phyloP scores from a whole-genome alignment of 2,888 invertebrate genomes.

The Phania funesta region DNA sequence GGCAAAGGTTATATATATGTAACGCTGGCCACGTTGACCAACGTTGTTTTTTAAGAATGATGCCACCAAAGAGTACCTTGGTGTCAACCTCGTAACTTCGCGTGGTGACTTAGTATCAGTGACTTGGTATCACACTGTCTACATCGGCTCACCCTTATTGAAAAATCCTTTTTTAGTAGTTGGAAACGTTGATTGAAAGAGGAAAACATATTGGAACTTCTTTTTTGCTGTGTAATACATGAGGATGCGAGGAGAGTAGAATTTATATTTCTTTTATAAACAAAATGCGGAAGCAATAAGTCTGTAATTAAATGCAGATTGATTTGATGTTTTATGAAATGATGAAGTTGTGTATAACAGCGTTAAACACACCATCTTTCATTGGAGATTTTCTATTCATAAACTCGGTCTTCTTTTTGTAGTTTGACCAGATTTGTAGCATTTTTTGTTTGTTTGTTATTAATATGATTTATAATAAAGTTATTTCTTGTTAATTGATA shows the following conservation, averaged over 20 bases:
- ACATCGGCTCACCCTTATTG: too few relatives aligned
- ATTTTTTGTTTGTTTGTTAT: constrained; percentile 16
- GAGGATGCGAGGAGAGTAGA: not conserved
- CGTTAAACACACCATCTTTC: constrained; percentile 35
- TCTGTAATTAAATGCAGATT: constrained; percentile 66
- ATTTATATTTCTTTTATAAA: constrained; percentile 30
- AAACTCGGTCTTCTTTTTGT: not conserved
- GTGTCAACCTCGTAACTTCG: too few relatives aligned
- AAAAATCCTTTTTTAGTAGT: too few relatives aligned
- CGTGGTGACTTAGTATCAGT: too few relatives aligned
- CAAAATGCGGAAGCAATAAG: constrained; percentile 64
- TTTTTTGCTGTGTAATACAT: not conserved
- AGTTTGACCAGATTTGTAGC: not conserved
- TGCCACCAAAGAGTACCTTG: too few relatives aligned
- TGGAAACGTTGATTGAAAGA: not conserved
- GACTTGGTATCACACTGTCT: too few relatives aligned
- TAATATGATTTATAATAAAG: constrained; percentile 31
- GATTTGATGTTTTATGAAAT: constrained; percentile 45
- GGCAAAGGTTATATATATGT: too few relatives aligned
- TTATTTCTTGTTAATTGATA: constrained; percentile 47
- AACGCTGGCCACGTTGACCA: too few relatives aligned
- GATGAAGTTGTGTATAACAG: constrained; percentile 30
- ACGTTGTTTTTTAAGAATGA: too few relatives aligned
- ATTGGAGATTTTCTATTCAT: not conserved
- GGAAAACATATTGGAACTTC: not conserved